Evolutionary conservation across 2,113 vertebrate genomes (phyloP).

Genomic region (Zingel zingel): DNA sequence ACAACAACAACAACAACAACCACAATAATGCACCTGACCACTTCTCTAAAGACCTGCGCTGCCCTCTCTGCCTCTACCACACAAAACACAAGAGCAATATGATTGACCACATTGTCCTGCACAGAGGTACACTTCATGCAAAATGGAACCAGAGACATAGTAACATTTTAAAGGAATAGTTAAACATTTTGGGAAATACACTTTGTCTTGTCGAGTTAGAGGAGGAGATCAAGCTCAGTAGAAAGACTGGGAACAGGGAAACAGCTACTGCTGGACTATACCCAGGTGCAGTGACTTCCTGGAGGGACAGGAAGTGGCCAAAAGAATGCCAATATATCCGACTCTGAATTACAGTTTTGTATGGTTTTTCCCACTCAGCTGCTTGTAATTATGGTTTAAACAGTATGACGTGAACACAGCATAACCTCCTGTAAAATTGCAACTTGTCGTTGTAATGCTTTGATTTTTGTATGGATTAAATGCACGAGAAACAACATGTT

Average conservation of each 20-base stretch:
- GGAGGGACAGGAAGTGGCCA: neutral
- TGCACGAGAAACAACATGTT: no score
- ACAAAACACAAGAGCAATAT: slow-evolving; percentile 99
- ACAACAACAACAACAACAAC: slow-evolving; percentile 78
- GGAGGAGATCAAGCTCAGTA: neutral
- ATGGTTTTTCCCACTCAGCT: no score
- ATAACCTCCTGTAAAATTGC: no score
- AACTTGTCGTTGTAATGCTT: no score
- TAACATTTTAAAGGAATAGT: neutral
- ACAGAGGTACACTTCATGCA: slow-evolving; percentile 88
- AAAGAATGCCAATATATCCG: no score
- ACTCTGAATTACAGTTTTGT: no score
- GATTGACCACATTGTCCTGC: slow-evolving; percentile 98
- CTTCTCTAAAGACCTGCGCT: slow-evolving; percentile 94
- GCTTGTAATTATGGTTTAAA: no score
- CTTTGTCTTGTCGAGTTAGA: neutral
- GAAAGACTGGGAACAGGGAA: neutral
- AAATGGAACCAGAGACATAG: neutral
- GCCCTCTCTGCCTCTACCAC: slow-evolving; percentile 98
- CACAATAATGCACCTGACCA: slow-evolving; percentile 86
- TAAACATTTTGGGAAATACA: neutral
- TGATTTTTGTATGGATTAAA: no score
- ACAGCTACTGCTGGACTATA: neutral
- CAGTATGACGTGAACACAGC: no score
- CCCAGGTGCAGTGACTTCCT: neutral